Base-by-base conservation (phyloP, 2,888 invertebrate genomes). In the Diadromus collaris region DNA sequence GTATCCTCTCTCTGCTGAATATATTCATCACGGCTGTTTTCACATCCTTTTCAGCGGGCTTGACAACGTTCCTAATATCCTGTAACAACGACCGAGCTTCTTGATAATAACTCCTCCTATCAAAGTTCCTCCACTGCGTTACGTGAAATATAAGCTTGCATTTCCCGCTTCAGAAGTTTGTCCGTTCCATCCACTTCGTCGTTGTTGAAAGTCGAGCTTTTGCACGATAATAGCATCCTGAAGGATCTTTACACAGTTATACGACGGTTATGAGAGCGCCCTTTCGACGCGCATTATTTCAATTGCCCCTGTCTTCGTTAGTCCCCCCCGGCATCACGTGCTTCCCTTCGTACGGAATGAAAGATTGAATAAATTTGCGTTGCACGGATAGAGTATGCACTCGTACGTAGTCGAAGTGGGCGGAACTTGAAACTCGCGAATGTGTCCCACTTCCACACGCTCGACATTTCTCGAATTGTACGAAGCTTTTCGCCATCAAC, bases 291-390 rank as follows among this genome's bases (percentile, higher is more conserved):
- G 24, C 63, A 64, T 79, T 80, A 78, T 76, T 82, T 79, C 82
- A 83, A 84, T 84, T 84, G 82, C 16, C 29, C 10, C 81, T 81
- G 79, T 82, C 81, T 79, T 77, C 79, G 72, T 83, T 83, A 77
- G 80, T 78, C 80, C 69, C 67, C 67, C 58, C 61, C 70, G 75
- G 81, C 82, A 29, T 16, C 27, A 7, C 38, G 24, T 54, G 10
- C 41, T 27, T 58, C 29, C 0, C 7, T 56, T 24, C 76, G 69
- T 75, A 69, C 70, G 65, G 75, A 78, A 76, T 75, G 74, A 75
- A 67, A 75, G 81, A 83, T 83, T 81, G 80, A 83, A 82, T 83
- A 77, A 82, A 84, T 81, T 82, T 71, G 21, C 61, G 41, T 16
- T 60, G 21, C 48, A 58, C 56, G 3, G 44, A 32, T 21, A 27